Percentiles rank a stretch among this genome's conserved stretches.
Conservation (phyloP, 2,113 vertebrate genomes). For the Clarias macrocephalus region DNA sequence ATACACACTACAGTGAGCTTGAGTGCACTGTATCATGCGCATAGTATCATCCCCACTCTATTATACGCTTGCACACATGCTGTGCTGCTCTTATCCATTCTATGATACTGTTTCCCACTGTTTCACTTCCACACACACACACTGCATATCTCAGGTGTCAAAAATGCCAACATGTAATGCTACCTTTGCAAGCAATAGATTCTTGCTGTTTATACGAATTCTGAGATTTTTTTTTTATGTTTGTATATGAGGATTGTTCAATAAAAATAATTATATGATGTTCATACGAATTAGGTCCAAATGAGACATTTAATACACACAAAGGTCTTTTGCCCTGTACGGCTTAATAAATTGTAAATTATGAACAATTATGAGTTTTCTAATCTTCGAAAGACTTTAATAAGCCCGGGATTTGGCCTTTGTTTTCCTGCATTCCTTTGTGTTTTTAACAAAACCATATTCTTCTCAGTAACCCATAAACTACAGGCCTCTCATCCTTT, state of each 20-base stretch:
- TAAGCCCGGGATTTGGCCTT: background rate
- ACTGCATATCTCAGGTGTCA: background rate
- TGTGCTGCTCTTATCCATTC: background rate
- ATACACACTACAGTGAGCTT: background rate
- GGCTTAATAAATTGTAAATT: background rate
- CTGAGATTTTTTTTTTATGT: too few relatives aligned
- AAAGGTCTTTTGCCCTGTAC: background rate
- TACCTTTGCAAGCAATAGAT: too few relatives aligned
- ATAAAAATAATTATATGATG: too few relatives aligned
- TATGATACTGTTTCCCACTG: background rate
- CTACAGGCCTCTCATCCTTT: background rate
- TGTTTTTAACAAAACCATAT: conserved; percentile 2
- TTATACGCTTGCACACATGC: background rate
- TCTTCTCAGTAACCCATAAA: background rate
- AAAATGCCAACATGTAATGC: too few relatives aligned
- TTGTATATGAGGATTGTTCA: too few relatives aligned
- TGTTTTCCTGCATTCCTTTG: conserved; percentile 22
- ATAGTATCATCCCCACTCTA: background rate
- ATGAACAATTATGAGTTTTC: background rate
- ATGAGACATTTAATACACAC: background rate
- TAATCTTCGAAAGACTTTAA: background rate
- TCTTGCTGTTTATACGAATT: background rate
- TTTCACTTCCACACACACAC: background rate
- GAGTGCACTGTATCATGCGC: too few relatives aligned
- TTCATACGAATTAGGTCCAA: background rate